Base-by-base conservation (phyloP, 2,113 vertebrate genomes). In the Chitala chitala region DNA sequence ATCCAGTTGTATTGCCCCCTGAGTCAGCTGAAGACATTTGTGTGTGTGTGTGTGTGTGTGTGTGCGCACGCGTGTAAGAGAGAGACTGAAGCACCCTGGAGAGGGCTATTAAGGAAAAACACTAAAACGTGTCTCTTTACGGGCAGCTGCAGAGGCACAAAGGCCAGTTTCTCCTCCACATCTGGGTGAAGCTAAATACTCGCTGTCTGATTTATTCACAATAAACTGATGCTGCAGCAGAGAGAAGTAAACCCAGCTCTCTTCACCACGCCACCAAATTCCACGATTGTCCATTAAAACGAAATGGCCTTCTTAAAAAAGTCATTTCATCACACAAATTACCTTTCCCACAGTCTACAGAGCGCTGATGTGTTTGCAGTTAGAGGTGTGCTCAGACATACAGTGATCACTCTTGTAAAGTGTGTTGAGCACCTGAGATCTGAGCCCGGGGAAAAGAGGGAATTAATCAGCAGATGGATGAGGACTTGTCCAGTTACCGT, bases 261-360 rank as follows among this genome's bases (percentile, higher is more conserved):
- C n/a, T n/a, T n/a, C 83, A 36, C 72, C 79, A 72, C 83, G 83
- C 85, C 78, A 82, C 76, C 73, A 73, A 75, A 78, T 84, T 83
- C 81, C 77, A 87, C 87, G 86, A 84, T 31, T 24, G 69, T 71
- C 68, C 71, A 74, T 73, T 78, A 61, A 81, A 87, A 86, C 80
- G 78, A 85, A 85, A 87, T 64, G 77, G 81, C 75, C 81, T 72
- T 79, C 77, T 86, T 84, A 77, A 83, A 76, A 84, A 81, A 79
- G 71, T 83, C 82, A 85, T 79, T 86, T 72, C 79, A 82, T 87
- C 80, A 87, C 84, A 86, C 79, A 87, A 87, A 89, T 81, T 78
- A 85, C 84, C 68, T 36, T 51, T 13, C 24, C 26, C 31, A 26
- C 7, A 48, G 40, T 51, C 68, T 46, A 44, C 44, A 51, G 5